Evolutionary conservation across 2,888 invertebrate genomes (phyloP).

Genomic region (Dynastes maya): DNA sequence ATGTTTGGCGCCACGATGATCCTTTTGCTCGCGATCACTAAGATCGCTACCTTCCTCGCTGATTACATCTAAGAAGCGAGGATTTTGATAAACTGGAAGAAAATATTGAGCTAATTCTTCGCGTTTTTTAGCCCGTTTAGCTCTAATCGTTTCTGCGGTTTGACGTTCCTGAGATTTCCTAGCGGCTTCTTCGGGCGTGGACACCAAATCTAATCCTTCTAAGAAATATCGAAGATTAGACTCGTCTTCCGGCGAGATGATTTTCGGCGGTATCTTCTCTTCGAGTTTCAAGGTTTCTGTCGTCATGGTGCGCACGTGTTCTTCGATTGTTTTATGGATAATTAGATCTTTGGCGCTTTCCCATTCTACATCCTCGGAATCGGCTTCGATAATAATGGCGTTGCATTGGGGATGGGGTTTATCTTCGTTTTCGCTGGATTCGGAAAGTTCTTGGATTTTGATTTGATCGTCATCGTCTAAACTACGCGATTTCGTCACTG

Average conservation of each 20-base stretch:
- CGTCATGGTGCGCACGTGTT: constrained; percentile 34
- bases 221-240: constrained; percentile 73
- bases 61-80: constrained; percentile 83
- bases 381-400: constrained; percentile 77
- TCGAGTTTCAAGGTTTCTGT: constrained; percentile 44
- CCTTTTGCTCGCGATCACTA: constrained; percentile 70
- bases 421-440: constrained; percentile 62
- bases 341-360: constrained; percentile 72
- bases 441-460: constrained; percentile 67
- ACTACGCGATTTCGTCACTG: constrained; percentile 65
- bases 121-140: constrained; percentile 72
- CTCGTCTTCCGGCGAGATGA: constrained; percentile 75
- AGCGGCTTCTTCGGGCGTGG: constrained; percentile 69
- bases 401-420: constrained; percentile 68
- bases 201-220: constrained; percentile 74
- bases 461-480: constrained; percentile 64
- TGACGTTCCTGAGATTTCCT: constrained; percentile 55
- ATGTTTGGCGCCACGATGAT: constrained; percentile 1
- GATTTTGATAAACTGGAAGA: constrained; percentile 75
- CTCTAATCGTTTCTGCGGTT: constrained; percentile 63
- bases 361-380: constrained; percentile 75
- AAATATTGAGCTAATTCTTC: constrained; percentile 74
- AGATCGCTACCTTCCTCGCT: constrained; percentile 84
- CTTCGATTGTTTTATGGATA: constrained; percentile 59
- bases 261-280: constrained; percentile 21